These are phyloP conservation scores for Florisuga fusca DNA, from an alignment of 2,797 vertebrate genomes.

Conservation along the genomic window DNA sequence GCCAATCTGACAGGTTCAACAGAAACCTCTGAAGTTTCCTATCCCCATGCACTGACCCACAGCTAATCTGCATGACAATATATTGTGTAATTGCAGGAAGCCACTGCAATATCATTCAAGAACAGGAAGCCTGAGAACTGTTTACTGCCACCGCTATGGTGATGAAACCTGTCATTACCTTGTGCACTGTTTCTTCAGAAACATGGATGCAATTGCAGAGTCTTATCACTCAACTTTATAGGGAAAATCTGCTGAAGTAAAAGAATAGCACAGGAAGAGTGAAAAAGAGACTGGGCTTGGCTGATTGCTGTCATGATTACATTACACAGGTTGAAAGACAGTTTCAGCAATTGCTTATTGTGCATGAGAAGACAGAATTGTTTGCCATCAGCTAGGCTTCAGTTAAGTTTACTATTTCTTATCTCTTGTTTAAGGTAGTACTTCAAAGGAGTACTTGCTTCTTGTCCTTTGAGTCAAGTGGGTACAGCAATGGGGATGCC, in stretches of 20 bases:
- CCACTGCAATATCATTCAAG: constrained; percentile 14
- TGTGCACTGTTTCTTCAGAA: constrained; percentile 34
- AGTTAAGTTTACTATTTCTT: constrained; percentile 75
- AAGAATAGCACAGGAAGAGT: constrained; percentile 27
- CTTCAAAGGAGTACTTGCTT: constrained; percentile 77
- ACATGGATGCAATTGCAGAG: constrained; percentile 13
- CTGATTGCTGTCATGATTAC: constrained; percentile 52
- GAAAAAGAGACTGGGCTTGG: constrained; percentile 28
- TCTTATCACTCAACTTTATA: constrained; percentile 54
- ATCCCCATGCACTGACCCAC: constrained; percentile 69
- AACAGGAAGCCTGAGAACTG: constrained; percentile 15
- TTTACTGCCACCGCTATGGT: not conserved
- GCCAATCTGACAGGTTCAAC: constrained; percentile 71
- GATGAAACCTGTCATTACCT: constrained; percentile 48
- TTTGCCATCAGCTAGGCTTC: constrained; percentile 54
- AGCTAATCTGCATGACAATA: constrained; percentile 76
- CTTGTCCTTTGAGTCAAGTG: constrained; percentile 70
- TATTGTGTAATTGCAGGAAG: constrained; percentile 71
- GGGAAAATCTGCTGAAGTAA: constrained; percentile 39
- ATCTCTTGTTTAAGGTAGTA: constrained; percentile 78
- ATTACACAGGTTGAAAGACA: constrained; percentile 47
- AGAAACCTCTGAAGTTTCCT: constrained; percentile 75
- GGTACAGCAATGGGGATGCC: constrained; percentile 50
- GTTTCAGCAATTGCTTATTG: constrained; percentile 51
- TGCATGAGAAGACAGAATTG: constrained; percentile 62